phyloP scores from a whole-genome alignment of 1,140 invertebrate genomes.

The Chymomyza costata region DNA sequence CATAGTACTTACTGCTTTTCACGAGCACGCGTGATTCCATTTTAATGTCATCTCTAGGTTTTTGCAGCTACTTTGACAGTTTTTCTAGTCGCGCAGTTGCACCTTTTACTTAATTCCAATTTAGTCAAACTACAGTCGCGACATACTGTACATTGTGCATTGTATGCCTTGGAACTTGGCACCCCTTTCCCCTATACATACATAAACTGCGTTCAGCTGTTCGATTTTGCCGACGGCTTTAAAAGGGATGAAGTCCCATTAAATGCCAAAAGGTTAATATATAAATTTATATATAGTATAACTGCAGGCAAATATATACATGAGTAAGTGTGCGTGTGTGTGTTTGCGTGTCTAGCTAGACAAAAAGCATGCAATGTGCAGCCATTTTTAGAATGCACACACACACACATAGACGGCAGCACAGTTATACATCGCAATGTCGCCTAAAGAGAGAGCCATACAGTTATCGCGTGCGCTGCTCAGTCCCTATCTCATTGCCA shows the following conservation, averaged over 20 bases:
- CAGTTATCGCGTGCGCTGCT: slow-evolving; percentile 13
- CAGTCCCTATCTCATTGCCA: slow-evolving; percentile 38
- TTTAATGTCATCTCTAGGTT: too few relatives aligned
- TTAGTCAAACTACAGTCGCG: too few relatives aligned
- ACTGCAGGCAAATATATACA: not conserved
- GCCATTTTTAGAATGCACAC: slow-evolving; percentile 28
- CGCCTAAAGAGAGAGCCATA: not conserved
- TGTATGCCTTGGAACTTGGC: too few relatives aligned
- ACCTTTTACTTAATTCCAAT: too few relatives aligned
- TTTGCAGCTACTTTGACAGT: too few relatives aligned
- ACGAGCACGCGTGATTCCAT: too few relatives aligned
- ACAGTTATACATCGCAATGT: too few relatives aligned
- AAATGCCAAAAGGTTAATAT: not conserved
- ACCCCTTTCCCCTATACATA: too few relatives aligned
- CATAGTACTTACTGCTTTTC: too few relatives aligned
- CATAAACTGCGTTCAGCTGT: slow-evolving; percentile 50
- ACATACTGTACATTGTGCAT: too few relatives aligned
- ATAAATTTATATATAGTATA: not conserved
- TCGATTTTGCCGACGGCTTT: slow-evolving; percentile 33
- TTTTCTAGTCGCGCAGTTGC: too few relatives aligned
- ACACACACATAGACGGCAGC: slow-evolving; percentile 9
- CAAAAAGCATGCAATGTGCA: too few relatives aligned
- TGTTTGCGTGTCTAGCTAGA: not conserved
- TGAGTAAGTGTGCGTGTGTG: not conserved
- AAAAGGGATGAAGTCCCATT: slow-evolving; percentile 17